phyloP scores from a whole-genome alignment of 2,888 invertebrate species.

The Orthosia gothica region DNA sequence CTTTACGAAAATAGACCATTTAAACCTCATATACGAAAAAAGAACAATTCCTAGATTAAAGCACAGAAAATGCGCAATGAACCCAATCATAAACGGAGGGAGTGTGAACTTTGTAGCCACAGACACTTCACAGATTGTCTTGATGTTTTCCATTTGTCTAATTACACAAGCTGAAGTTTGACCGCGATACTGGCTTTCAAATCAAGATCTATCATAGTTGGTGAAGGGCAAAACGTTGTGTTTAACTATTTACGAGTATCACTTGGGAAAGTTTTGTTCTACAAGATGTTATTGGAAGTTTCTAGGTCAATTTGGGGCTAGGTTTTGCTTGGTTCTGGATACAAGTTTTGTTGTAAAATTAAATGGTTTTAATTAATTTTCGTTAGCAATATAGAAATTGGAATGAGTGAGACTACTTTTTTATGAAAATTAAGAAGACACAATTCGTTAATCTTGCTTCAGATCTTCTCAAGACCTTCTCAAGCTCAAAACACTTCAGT shows the following conservation, averaged over 20 bases:
- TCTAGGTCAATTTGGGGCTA: conserved; percentile 39
- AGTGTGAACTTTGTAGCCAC: conserved; percentile 28
- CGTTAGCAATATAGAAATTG: background rate
- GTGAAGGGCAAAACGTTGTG: conserved; percentile 27
- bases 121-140: conserved; percentile 49
- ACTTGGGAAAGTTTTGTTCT: conserved; percentile 35
- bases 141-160: conserved; percentile 66
- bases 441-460: background rate
- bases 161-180: conserved; percentile 60
- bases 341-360: conserved; percentile 3
- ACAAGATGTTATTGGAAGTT: conserved; percentile 42
- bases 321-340: background rate
- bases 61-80: conserved; percentile 9
- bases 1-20: too few species aligned
- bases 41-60: background rate
- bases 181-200: conserved; percentile 55
- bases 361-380: conserved; percentile 4
- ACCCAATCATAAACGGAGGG: conserved; percentile 14
- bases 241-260: conserved; percentile 58
- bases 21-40: too few species aligned
- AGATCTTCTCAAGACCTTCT: too few species aligned
- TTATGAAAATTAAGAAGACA: background rate
- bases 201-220: conserved; percentile 54
- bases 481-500: too few species aligned
- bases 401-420: background rate